Evolutionary conservation across 1,140 invertebrate genomes (phyloP), one percentile per base, ranked within the genome.

Genomic region (Heliconius melpomene): DNA sequence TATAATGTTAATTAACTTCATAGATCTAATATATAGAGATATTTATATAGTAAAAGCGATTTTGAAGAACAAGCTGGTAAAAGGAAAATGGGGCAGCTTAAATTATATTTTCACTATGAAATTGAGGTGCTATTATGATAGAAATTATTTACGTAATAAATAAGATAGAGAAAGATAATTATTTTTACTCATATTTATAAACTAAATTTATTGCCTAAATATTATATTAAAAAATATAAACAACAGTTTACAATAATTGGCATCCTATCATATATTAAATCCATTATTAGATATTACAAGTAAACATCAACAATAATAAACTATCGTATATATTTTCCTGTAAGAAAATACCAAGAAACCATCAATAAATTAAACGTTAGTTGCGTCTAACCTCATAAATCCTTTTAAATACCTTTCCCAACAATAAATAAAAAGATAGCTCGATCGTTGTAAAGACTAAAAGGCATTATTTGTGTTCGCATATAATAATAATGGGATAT

Each of bases 401-500:
- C 78, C 57, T 82, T 84, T 85, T 83, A 88, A 90, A 91, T 91
- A 88, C 85, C 88, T 80, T 86, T 88, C 87, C 83, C 85, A 89
- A 84, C 87, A 85, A 92, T 91, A 92, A 92, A 92, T 89, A 91
- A 85, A 46, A 87, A 85, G 78, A 87, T 84, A 79, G 81, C 81
- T 75, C 84, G 82, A 84, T 86, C 85, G 75, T 84, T 79, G 82
- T 80, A 87, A 88, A 88, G 84, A 46, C 40, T 46, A 46, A 46
- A 46, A 16, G 85, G 86, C 86, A 89, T 93, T 92, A 92, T 94
- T 91, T 92, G 89, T 89, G 32, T 93, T 91, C 92, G 91, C 91
- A 92, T 93, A 91, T 91, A 90, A 92, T 92, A 92, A 93, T 92
- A 92, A 93, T 93, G 89, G 88, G 89, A 93, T 92, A 93, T 92